Percentiles rank a stretch among this genome's conserved stretches.
phyloP scores from a whole-genome alignment of 1,140 invertebrate genomes.

The Drosophila bipectinata region DNA sequence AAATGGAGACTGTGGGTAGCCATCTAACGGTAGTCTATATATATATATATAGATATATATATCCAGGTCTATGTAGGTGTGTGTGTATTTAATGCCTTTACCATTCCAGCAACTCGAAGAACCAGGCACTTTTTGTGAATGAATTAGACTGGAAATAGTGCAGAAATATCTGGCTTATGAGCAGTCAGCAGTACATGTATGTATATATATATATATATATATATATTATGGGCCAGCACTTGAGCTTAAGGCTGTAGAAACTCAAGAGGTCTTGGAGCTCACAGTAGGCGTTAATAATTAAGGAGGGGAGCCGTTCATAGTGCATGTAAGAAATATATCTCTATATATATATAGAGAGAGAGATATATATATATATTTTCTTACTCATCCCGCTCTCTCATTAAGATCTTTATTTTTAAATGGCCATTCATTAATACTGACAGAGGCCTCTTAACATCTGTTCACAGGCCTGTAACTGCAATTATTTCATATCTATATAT shows the following conservation, averaged over 20 bases:
- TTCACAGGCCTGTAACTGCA: slow-evolving; percentile 7
- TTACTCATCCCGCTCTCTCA: background rate
- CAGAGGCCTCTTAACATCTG: slow-evolving; percentile 13
- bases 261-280: slow-evolving; percentile 26
- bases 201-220: background rate
- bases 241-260: slow-evolving; percentile 27
- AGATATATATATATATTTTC: background rate
- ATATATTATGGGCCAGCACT: slow-evolving; percentile 10
- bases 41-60: background rate
- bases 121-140: slow-evolving; percentile 59
- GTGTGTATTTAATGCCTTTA: slow-evolving; percentile 12
- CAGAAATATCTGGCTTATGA: slow-evolving; percentile 32
- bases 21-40: slow-evolving; percentile 17
- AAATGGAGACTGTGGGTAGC: slow-evolving; percentile 6
- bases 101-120: slow-evolving; percentile 5
- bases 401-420: slow-evolving; percentile 21
- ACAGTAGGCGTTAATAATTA: slow-evolving; percentile 34
- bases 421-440: slow-evolving; percentile 18
- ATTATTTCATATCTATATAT: slow-evolving; percentile 17
- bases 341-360: background rate
- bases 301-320: slow-evolving; percentile 13
- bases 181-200: background rate
- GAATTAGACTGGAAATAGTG: slow-evolving; percentile 82
- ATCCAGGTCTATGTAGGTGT: background rate
- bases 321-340: slow-evolving; percentile 11